Percentiles rank a stretch among this genome's conserved stretches.
Conservation (phyloP, 2,797 vertebrate species). For the Pitangus sulphuratus region DNA sequence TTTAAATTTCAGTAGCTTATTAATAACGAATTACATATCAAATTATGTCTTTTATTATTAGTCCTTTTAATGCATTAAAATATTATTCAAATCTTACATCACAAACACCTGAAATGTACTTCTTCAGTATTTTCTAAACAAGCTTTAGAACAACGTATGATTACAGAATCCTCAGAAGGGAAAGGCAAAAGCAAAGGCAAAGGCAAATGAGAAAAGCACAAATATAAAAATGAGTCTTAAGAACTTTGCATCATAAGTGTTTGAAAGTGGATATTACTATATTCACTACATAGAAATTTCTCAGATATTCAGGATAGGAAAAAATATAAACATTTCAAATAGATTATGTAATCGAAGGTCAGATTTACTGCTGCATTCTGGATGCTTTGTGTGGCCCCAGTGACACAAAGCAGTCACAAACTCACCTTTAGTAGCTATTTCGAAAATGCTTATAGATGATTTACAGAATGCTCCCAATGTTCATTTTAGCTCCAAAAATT, state of each 20-base stretch:
- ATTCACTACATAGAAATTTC: neutral
- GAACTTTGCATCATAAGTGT: neutral
- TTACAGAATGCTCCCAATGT: neutral
- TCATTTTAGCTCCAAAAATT: neutral
- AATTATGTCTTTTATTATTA: constrained; percentile 37
- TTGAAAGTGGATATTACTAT: neutral
- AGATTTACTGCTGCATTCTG: neutral
- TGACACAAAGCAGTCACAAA: neutral
- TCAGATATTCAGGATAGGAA: neutral
- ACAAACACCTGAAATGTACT: constrained; percentile 13
- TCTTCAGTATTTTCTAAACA: constrained; percentile 12
- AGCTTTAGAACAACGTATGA: neutral
- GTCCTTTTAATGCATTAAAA: constrained; percentile 34
- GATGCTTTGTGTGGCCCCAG: neutral
- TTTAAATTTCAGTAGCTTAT: neutral
- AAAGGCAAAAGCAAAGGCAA: neutral
- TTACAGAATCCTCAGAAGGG: neutral
- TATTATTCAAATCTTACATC: constrained; percentile 1
- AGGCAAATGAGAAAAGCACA: neutral
- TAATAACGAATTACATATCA: constrained; percentile 6
- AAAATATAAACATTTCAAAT: neutral
- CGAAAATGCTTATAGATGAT: neutral
- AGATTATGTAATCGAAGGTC: neutral
- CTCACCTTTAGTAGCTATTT: neutral
- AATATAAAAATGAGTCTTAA: neutral